phyloP scores from a whole-genome alignment of 1,140 invertebrate species.

The Mycetomoellerius zeteki region DNA sequence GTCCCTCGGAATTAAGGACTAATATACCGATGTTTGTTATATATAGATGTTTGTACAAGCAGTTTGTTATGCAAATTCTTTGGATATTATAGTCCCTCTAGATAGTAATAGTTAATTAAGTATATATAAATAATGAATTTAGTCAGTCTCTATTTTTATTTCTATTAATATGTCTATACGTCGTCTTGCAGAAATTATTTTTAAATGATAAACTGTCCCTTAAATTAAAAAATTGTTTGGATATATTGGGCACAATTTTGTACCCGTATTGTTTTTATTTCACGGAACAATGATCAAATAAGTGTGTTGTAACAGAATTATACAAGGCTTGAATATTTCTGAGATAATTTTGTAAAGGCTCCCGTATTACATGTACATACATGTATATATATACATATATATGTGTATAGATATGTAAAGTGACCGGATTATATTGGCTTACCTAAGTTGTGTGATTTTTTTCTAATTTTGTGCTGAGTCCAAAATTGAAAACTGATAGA shows the following conservation, averaged over 20 bases:
- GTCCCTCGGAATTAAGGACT: background rate
- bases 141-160: background rate
- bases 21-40: background rate
- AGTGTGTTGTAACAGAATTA: background rate
- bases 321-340: background rate
- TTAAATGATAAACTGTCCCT: background rate
- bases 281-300: background rate
- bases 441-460: too few relatives aligned
- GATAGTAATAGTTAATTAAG: background rate
- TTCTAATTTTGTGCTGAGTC: too few relatives aligned
- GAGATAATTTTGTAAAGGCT: background rate
- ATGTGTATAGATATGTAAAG: too few relatives aligned
- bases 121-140: background rate
- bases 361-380: background rate
- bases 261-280: conserved; percentile 21
- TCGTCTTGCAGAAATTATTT: background rate
- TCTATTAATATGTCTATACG: background rate
- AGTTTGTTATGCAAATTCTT: background rate
- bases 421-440: too few relatives aligned
- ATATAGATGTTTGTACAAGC: background rate
- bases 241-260: background rate
- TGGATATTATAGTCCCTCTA: background rate
- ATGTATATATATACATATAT: too few relatives aligned
- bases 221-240: background rate
- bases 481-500: too few relatives aligned